Base-by-base conservation (phyloP, 2,888 invertebrate genomes). In the Pristionchus mayeri region DNA sequence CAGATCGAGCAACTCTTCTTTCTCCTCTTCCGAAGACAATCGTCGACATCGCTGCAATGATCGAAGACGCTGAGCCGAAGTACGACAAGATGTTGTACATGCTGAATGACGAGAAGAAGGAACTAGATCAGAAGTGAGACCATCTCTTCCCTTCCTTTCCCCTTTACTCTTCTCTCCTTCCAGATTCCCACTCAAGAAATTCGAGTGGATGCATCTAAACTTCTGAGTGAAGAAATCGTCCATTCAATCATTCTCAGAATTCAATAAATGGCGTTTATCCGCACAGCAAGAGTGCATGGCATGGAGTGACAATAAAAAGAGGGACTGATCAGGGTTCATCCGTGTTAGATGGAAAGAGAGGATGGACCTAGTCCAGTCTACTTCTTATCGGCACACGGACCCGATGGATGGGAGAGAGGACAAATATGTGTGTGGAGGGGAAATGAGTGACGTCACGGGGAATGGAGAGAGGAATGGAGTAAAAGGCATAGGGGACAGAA, bases 241-340 rank as follows among this genome's bases (percentile, higher is more conserved):
- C 75, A 40, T 75, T 44, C 75, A 34, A 63, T 63, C 63, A 63
- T 34, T 34, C 63, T 37, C 37, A 63, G 40, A 40, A 21, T 44
- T 34, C 44, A 75, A 75, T 75, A 75, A 75, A 75, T 75, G 44
- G 40, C 40, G 75, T 75, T 75, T 75, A 75, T 75, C 40, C 48
- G 40, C 75, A 44, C 44, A 9, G 44, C 6, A 44, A 44, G n/a
- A n/a, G n/a, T n/a, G n/a, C n/a, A n/a, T n/a, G n/a, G n/a, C n/a
- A n/a, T n/a, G n/a, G n/a, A n/a, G n/a, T n/a, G n/a, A n/a, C n/a
- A n/a, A n/a, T n/a, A n/a, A n/a, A n/a, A n/a, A n/a, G n/a, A n/a
- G n/a, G n/a, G n/a, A n/a, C n/a, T n/a, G n/a, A n/a, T n/a, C n/a
- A n/a, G n/a, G n/a, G n/a, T n/a, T n/a, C n/a, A n/a, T n/a, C n/a